Base-by-base conservation (phyloP, 23 tunicate species). In the Halocynthia aurantium region DNA sequence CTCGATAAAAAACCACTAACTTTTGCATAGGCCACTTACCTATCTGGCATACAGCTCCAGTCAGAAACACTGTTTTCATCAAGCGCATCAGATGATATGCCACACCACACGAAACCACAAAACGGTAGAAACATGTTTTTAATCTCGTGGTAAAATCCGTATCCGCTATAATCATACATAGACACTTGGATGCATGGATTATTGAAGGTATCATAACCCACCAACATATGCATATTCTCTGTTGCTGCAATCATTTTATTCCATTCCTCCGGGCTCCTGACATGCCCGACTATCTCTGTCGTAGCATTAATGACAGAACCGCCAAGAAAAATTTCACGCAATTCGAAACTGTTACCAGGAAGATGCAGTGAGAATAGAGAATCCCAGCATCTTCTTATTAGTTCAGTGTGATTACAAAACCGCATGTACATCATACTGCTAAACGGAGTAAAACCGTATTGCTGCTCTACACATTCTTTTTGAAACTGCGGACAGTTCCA, bases 31-130 rank as follows among this genome's bases (percentile, higher is more conserved):
- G 44, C 44, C 44, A 31, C 22, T 65, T 65, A 65, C 70, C 70
- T 65, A 20, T 40, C 22, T 10, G 70, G 55, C 56, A 74, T 8
- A 54, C 78, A 74, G 13, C 64, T 74, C 78, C 78, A 74, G 57
- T 74, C 78, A 13, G 78, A 74, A 10, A 74, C 56, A 22, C 10
- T 53, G 22, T 74, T 66, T 54, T 54, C 55, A 53, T 54, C 78
- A 8, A 17, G 17, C 1, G 56, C 62, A 54, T 54, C 63, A 10
- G 78, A 13, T 51, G 22, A 22, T 64, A 74, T 74, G 0, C 78
- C 78, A 54, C 78, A 74, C 78, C 78, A 74, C 8, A 54, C 56
- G 19, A 74, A 74, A 13, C 60, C 62, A 56, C 78, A 74, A 56
- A 74, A 74, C 9, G 78, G 78, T 12, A 74, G n/a, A 19, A 51